A percentile compares a stretch with the other conserved stretches of the same genome.
Conservation (phyloP, 1,140 invertebrate genomes). For the Popillia japonica region DNA sequence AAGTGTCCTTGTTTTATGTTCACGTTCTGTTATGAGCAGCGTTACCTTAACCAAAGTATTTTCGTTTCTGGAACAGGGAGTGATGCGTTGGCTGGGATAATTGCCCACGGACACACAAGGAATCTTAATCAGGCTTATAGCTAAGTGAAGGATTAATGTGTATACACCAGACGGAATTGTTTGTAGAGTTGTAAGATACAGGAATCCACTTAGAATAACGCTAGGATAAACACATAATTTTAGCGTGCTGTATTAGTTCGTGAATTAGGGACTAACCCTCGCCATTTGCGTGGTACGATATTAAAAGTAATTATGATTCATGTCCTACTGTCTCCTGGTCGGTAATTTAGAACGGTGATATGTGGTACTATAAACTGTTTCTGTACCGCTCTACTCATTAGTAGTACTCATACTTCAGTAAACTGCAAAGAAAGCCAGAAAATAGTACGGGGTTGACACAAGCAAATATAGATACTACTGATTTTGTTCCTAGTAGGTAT, state of each 20-base stretch:
- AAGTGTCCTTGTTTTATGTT: too few relatives aligned
- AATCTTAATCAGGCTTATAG: constrained; percentile 40
- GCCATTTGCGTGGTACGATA: constrained; percentile 20
- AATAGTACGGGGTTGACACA: too few relatives aligned
- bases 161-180: constrained; percentile 37
- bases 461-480: too few relatives aligned
- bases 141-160: constrained; percentile 40
- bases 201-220: constrained; percentile 36
- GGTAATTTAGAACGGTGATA: not conserved
- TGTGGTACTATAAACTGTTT: constrained; percentile 10
- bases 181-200: constrained; percentile 36
- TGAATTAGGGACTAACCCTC: constrained; percentile 27
- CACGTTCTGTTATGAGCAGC: not conserved
- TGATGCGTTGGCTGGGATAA: constrained; percentile 28
- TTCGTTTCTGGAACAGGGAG: not conserved
- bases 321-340: not conserved
- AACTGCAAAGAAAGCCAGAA: too few relatives aligned
- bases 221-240: constrained; percentile 37
- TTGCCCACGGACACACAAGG: constrained; percentile 38
- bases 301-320: constrained; percentile 33
- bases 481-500: too few relatives aligned
- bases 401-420: too few relatives aligned
- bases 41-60: not conserved
- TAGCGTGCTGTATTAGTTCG: constrained; percentile 26
- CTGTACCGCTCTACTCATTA: too few relatives aligned